Evolutionary conservation across 2,113 vertebrate species (phyloP).

Genomic region (Leucopternis melanops): DNA sequence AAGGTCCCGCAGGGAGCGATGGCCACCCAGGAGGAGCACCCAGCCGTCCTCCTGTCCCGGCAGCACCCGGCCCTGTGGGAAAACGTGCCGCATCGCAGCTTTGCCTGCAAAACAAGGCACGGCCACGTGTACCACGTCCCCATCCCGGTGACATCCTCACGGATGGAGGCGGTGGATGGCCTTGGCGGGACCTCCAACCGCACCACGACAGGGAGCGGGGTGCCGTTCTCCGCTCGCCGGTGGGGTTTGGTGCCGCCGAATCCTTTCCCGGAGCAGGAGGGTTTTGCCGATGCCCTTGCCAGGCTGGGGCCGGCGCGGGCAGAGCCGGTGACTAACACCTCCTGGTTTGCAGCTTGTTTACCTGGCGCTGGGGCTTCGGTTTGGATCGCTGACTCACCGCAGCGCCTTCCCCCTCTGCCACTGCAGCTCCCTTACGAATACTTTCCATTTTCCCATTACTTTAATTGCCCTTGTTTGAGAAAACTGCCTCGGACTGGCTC

Average conservation of each 20-base stretch:
- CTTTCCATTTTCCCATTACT: conserved; percentile 38
- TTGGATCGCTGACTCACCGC: conserved; percentile 6
- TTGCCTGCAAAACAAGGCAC: not conserved
- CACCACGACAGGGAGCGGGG: rapidly evolving
- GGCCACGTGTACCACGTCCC: rapidly evolving
- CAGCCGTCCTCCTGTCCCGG: rapidly evolving
- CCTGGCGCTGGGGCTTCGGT: not conserved
- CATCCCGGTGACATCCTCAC: rapidly evolving
- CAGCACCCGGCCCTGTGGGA: rapidly evolving
- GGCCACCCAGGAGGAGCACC: not conserved
- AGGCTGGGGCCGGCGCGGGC: not conserved
- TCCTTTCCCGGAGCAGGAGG: not conserved
- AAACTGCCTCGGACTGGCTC: not conserved
- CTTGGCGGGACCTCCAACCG: not conserved
- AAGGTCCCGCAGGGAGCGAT: not conserved
- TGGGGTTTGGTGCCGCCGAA: not conserved
- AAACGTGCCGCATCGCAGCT: not conserved
- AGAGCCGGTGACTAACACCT: not conserved
- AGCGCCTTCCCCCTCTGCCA: not conserved
- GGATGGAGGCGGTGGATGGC: rapidly evolving
- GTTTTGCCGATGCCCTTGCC: not conserved
- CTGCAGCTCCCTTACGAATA: not conserved
- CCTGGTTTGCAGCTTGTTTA: not conserved
- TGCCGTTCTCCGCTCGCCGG: rapidly evolving
- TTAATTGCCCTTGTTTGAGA: not conserved